A percentile compares a stretch with the other conserved stretches of the same genome.
Evolutionary conservation across 2,888 invertebrate genomes (phyloP).

Genomic region (Carpatolechia fugitivella): DNA sequence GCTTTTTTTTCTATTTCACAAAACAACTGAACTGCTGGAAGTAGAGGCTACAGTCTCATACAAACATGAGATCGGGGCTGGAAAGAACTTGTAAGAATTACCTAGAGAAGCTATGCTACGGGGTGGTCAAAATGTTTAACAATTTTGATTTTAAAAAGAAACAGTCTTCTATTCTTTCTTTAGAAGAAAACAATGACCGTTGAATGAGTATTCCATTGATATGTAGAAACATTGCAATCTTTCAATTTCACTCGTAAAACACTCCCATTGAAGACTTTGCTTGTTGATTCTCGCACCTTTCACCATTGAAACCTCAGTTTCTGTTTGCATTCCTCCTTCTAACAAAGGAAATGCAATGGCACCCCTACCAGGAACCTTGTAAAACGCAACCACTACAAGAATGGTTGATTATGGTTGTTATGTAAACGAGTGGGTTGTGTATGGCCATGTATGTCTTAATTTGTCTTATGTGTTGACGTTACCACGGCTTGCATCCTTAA

Average conservation of each 20-base stretch:
- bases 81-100: no score
- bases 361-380: neutral
- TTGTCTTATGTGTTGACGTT: neutral
- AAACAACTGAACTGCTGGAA: no score
- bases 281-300: constrained; percentile 1
- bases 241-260: neutral
- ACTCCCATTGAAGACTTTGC: neutral
- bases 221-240: no score
- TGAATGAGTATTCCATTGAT: no score
- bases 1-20: no score
- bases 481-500: neutral
- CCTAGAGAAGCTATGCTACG: no score
- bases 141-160: no score
- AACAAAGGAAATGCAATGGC: neutral
- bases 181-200: no score
- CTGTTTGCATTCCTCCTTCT: neutral
- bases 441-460: neutral
- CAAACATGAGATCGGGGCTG: no score
- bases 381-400: neutral
- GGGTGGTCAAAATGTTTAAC: no score
- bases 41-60: no score
- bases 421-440: neutral
- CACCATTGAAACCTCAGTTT: neutral
- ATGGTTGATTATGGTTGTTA: neutral
- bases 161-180: no score